Evolutionary conservation across 2,113 vertebrate species (phyloP).

Genomic region (Hydrolagus affinis): DNA sequence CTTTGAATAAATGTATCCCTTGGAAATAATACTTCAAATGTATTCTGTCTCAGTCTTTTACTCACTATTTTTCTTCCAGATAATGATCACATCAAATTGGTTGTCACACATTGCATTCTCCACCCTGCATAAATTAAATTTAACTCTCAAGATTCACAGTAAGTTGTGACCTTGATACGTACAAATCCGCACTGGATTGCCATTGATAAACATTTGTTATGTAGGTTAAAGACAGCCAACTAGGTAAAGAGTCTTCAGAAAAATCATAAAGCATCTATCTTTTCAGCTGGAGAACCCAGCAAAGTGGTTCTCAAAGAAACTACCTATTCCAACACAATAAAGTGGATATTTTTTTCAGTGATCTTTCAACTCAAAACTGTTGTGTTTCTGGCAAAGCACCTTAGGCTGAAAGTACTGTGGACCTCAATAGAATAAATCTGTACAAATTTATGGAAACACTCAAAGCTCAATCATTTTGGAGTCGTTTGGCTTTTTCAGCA

Average conservation of each 20-base stretch:
- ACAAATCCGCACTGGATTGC: background rate
- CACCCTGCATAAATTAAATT: too few species aligned
- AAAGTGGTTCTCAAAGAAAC: background rate
- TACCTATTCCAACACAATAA: background rate
- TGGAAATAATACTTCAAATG: too few species aligned
- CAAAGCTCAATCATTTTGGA: background rate
- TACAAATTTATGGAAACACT: constrained; percentile 17
- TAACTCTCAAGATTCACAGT: too few species aligned
- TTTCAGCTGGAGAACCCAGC: background rate
- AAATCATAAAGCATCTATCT: background rate
- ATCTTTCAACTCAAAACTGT: background rate
- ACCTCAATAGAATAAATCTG: background rate
- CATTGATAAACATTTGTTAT: background rate
- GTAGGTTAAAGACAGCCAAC: background rate
- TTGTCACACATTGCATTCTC: too few species aligned
- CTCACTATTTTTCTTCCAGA: too few species aligned
- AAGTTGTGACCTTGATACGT: too few species aligned
- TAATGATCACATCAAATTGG: too few species aligned
- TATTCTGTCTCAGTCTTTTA: too few species aligned
- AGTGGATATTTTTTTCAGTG: background rate
- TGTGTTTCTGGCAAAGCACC: background rate
- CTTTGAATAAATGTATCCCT: too few species aligned
- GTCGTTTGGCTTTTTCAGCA: too few species aligned
- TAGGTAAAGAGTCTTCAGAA: background rate
- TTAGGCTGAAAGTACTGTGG: background rate